These are phyloP conservation scores for Aspiorhynchus laticeps DNA, from an alignment of 2,113 vertebrate genomes.

Conservation along the genomic window DNA sequence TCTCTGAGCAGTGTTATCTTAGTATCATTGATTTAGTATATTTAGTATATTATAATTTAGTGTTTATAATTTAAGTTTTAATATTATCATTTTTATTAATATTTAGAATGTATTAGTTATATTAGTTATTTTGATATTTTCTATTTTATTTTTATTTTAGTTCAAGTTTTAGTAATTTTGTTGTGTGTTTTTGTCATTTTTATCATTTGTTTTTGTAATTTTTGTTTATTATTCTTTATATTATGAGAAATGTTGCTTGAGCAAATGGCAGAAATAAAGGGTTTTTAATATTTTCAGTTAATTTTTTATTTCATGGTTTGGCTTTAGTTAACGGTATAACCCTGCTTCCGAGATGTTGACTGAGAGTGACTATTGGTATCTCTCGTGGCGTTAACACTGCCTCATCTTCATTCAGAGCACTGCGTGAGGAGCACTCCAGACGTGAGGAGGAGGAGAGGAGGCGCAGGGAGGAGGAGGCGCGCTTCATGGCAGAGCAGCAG, in stretches of 20 bases:
- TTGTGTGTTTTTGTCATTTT: neutral
- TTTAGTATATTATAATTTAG: no score
- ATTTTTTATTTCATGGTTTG: no score
- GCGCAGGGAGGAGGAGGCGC: constrained; percentile 80
- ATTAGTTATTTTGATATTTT: no score
- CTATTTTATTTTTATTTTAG: neutral
- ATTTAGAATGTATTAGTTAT: no score
- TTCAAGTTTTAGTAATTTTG: neutral
- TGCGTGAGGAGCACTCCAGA: constrained; percentile 81
- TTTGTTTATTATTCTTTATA: neutral
- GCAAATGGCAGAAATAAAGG: neutral
- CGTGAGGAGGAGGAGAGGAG: constrained; percentile 82
- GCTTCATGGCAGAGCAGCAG: constrained; percentile 76
- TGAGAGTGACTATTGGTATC: neutral
- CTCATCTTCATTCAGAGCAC: constrained; percentile 67
- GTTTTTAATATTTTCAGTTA: no score
- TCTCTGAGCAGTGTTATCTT: neutral
- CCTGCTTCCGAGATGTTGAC: neutral
- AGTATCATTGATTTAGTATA: no score
- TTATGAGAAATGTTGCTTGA: neutral
- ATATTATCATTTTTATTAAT: no score
- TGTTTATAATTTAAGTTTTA: no score
- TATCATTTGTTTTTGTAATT: no score
- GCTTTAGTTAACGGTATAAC: neutral
- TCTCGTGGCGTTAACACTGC: neutral